Base-by-base conservation (phyloP, 2,888 invertebrate genomes). In the Rhagophthalmus giganteus region DNA sequence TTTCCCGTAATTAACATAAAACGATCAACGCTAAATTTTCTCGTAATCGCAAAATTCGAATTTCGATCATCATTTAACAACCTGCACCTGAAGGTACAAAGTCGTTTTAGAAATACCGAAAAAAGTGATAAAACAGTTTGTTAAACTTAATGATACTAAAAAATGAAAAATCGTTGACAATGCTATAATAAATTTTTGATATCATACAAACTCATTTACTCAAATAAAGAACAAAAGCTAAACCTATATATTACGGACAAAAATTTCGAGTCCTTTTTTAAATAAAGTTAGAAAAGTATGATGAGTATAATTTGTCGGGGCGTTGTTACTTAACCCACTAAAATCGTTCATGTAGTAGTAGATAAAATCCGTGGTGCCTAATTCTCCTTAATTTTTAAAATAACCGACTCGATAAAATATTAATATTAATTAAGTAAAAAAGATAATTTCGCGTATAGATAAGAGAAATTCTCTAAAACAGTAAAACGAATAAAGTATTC, bases 401-500 rank as follows among this genome's bases (percentile, higher is more conserved):
- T 27, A 27, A 6, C 27, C 3, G 2, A 27, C 3, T 27, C 5
- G 3, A 20, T 20, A 20, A 5, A 3, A 20, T 20, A 5, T 3
- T 20, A 20, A 20, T 8, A 9, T 5, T 8, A 27, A 27, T 27
- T 27, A 27, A 10, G 8, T 27, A 8, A 27, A 9, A 27, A 8
- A 27, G 9, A 27, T 8, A 9, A 27, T 27, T 20, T 20, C 7
- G 7, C 7, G n/a, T n/a, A n/a, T n/a, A n/a, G n/a, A n/a, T n/a
- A n/a, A n/a, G n/a, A n/a, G n/a, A n/a, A n/a, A n/a, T n/a, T n/a
- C n/a, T n/a, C n/a, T n/a, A n/a, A 62, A 16, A 20, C 24, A 64
- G 65, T 62, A 67, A 67, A 70, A 68, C 69, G 67, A 70, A 70
- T 70, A 70, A 69, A 69, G 69, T 67, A 65, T 64, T 58, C 61